phyloP scores from a whole-genome alignment of 2,888 invertebrate genomes.

The Taenaris catops region DNA sequence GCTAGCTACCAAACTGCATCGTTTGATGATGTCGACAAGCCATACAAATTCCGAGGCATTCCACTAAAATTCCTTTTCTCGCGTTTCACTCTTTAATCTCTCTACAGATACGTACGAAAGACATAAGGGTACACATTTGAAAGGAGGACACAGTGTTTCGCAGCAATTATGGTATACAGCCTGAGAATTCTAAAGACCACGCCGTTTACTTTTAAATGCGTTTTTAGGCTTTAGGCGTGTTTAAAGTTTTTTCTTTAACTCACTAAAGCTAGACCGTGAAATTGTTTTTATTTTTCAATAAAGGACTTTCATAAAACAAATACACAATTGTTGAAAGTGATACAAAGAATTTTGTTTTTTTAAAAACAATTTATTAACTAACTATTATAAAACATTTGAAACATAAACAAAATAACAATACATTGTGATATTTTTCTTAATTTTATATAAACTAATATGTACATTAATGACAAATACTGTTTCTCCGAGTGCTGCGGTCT shows the following conservation, averaged over 20 bases:
- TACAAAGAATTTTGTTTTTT: too few species aligned
- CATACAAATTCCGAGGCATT: constrained; percentile 15
- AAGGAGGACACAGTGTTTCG: constrained; percentile 21
- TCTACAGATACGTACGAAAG: constrained; percentile 17
- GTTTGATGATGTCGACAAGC: constrained; percentile 15
- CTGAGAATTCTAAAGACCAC: constrained; percentile 18
- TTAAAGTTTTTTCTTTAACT: neutral
- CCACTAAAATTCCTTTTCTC: constrained; percentile 16
- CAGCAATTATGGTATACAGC: constrained; percentile 21
- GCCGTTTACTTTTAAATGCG: constrained; percentile 14
- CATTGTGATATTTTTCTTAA: too few species aligned
- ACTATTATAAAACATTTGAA: too few species aligned
- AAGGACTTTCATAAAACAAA: too few species aligned
- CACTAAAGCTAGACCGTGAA: neutral
- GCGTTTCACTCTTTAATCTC: constrained; percentile 19
- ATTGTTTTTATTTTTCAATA: too few species aligned
- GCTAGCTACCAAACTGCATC: constrained; percentile 10
- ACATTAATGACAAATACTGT: too few species aligned
- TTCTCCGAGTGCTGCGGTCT: too few species aligned
- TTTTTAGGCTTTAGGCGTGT: constrained; percentile 7
- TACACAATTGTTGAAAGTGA: too few species aligned
- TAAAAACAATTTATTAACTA: too few species aligned
- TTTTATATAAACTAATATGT: too few species aligned
- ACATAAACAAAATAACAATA: too few species aligned
- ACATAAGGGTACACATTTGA: constrained; percentile 18